These are phyloP conservation scores for Daubentonia madagascariensis DNA, from an alignment of 2,113 vertebrate species.

Conservation along the genomic window DNA sequence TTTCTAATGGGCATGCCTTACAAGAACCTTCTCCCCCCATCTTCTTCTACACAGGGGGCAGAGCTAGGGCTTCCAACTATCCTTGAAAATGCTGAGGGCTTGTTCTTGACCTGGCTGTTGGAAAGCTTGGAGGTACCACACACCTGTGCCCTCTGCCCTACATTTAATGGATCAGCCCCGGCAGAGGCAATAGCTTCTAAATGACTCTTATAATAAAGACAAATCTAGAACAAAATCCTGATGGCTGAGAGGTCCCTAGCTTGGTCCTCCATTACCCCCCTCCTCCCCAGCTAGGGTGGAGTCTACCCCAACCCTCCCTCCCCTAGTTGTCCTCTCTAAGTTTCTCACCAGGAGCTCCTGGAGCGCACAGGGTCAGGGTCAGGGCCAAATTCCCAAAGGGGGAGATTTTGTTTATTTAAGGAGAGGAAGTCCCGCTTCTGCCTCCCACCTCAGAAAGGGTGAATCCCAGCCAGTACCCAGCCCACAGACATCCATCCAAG, in stretches of 20 bases:
- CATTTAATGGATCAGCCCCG: background rate
- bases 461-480: background rate
- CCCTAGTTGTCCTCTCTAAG: background rate
- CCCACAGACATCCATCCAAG: background rate
- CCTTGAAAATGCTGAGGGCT: background rate
- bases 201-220: background rate
- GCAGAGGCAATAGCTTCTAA: background rate
- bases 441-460: background rate
- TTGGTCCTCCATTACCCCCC: background rate
- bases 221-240: background rate
- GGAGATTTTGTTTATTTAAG: conserved; percentile 49
- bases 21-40: background rate
- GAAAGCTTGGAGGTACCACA: background rate
- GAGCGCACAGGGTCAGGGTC: background rate
- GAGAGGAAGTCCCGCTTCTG: background rate
- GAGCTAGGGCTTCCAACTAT: background rate
- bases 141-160: background rate
- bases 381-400: conserved; percentile 16
- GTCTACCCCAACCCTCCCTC: background rate
- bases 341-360: background rate
- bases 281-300: background rate
- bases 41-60: background rate
- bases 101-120: background rate
- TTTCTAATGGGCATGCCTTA: background rate
- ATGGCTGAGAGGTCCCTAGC: background rate